phyloP scores from a whole-genome alignment of 2,888 invertebrate genomes.

The Campopleginae sp. region DNA sequence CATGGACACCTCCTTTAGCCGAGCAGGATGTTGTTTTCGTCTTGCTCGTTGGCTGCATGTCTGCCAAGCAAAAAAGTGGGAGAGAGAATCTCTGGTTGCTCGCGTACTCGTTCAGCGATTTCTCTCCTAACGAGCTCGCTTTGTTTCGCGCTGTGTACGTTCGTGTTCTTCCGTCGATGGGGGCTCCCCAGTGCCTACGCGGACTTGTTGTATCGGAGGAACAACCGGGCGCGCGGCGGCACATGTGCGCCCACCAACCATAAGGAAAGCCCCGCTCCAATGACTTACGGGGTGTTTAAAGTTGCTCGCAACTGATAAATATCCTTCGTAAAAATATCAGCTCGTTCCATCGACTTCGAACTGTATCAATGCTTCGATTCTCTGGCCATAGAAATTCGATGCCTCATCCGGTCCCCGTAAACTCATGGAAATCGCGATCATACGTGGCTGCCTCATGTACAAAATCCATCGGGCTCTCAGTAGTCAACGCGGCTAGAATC shows the following conservation, averaged over 20 bases:
- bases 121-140: conserved; percentile 84
- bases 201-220: conserved; percentile 30
- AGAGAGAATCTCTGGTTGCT: conserved; percentile 61
- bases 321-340: conserved; percentile 43
- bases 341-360: conserved; percentile 45
- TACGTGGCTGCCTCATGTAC: conserved; percentile 27
- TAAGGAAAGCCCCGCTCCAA: conserved; percentile 69
- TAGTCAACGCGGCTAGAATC: conserved; percentile 66
- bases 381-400: conserved; percentile 63
- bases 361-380: conserved; percentile 19
- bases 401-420: conserved; percentile 1
- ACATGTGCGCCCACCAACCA: conserved; percentile 75
- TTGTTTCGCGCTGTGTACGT: conserved; percentile 82
- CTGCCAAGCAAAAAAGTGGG: conserved; percentile 40
- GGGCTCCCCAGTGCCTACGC: conserved; percentile 37
- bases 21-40: conserved; percentile 66
- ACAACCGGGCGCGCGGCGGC: conserved; percentile 32
- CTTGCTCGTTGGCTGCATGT: conserved; percentile 49
- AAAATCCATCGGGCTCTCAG: conserved; percentile 22
- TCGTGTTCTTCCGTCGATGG: conserved; percentile 64
- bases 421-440: conserved; percentile 67
- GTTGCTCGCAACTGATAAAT: conserved; percentile 20
- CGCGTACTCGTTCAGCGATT: conserved; percentile 79
- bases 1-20: conserved; percentile 49
- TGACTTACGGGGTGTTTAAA: conserved; percentile 78